A percentile compares a stretch with the other conserved stretches of the same genome.
Conservation (phyloP, 2,888 invertebrate species). For the Dolomedes plantarius region DNA sequence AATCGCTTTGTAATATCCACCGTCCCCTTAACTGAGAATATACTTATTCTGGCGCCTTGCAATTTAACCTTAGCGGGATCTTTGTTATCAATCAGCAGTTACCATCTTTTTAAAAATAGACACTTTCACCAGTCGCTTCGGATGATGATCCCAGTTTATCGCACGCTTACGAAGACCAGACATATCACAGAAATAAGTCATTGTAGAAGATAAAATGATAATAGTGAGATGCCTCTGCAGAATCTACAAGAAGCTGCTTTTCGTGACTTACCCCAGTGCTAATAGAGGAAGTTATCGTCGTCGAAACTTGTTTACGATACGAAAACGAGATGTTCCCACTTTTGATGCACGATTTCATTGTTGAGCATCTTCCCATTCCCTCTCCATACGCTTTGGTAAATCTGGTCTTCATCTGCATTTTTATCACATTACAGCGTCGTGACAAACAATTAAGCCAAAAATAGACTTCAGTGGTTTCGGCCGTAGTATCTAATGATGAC, state of each 20-base stretch:
- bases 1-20: too few species aligned
- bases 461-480: background rate
- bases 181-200: too few species aligned
- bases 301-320: background rate
- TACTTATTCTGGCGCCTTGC: too few species aligned
- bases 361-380: background rate
- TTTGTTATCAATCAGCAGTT: too few species aligned
- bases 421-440: background rate
- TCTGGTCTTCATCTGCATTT: background rate
- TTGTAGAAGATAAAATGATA: too few species aligned
- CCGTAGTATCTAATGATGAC: background rate
- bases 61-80: too few species aligned
- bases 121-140: too few species aligned
- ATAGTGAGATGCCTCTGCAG: background rate
- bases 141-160: too few species aligned
- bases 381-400: background rate
- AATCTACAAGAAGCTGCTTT: background rate
- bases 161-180: too few species aligned
- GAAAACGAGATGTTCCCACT: too few species aligned
- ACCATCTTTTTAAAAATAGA: too few species aligned
- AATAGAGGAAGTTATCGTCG: background rate
- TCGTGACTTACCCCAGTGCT: background rate
- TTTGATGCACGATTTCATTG: background rate
- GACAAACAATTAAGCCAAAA: background rate
- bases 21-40: too few species aligned